Percentiles rank a stretch among this genome's conserved stretches.
Conservation (phyloP, 2,113 vertebrate species). For the Rallus limicola region DNA sequence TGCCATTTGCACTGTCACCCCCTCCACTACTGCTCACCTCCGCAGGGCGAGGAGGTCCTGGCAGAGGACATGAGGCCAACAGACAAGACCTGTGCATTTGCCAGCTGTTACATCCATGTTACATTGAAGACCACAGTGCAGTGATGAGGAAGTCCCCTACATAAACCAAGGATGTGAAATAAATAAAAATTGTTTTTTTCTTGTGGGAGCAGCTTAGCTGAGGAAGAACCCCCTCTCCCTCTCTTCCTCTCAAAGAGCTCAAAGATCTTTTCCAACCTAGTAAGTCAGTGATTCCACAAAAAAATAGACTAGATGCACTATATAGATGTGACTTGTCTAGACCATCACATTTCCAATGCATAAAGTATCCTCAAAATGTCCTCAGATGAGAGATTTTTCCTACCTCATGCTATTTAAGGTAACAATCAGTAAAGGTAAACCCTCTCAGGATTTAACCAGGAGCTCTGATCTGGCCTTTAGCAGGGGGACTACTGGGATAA, state of each 20-base stretch:
- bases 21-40: not conserved
- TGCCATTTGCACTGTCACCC: accelerated
- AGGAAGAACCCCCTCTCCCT: not conserved
- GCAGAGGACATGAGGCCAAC: not conserved
- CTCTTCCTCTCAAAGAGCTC: not conserved
- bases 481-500: not conserved
- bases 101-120: not conserved
- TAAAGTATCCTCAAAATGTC: not conserved
- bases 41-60: not conserved
- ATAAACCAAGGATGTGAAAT: not conserved
- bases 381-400: not conserved
- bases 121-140: not conserved
- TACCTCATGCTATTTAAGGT: not conserved
- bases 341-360: conserved; percentile 7
- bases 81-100: not conserved
- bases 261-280: too few relatives aligned
- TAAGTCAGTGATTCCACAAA: not conserved
- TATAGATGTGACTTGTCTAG: not conserved
- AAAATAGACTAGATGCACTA: not conserved
- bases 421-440: not conserved
- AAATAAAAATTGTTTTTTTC: not conserved
- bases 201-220: not conserved
- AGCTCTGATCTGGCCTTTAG: not conserved
- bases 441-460: not conserved
- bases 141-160: not conserved